Conservation (phyloP, 2,113 vertebrate species). For the Scopus umbretta region DNA sequence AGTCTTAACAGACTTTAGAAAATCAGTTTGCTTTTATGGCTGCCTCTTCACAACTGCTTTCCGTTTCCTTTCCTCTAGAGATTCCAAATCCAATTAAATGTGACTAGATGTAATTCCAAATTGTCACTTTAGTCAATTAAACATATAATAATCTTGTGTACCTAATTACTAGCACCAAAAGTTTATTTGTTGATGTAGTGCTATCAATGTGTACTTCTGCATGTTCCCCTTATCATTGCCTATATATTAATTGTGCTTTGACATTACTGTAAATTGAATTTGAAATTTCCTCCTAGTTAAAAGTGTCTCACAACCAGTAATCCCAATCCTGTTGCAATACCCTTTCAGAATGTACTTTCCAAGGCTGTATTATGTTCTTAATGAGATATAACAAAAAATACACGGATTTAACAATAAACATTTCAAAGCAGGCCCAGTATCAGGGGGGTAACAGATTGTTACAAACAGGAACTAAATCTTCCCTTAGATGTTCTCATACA, state of each 20-base stretch:
- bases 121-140: constrained; percentile 82
- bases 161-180: constrained; percentile 75
- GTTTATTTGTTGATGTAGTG: constrained; percentile 77
- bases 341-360: constrained; percentile 62
- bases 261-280: constrained; percentile 77
- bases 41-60: constrained; percentile 62
- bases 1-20: constrained; percentile 70
- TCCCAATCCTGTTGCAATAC: constrained; percentile 63
- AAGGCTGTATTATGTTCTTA: constrained; percentile 55
- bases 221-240: constrained; percentile 68
- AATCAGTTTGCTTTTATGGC: constrained; percentile 77
- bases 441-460: constrained; percentile 23
- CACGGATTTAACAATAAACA: constrained; percentile 49
- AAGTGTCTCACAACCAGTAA: constrained; percentile 59
- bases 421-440: constrained; percentile 46
- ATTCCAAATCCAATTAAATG: constrained; percentile 81
- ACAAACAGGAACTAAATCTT: constrained; percentile 39
- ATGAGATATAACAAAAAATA: constrained; percentile 62
- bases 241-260: constrained; percentile 73
- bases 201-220: constrained; percentile 62
- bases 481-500: background rate
- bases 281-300: constrained; percentile 70
- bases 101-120: constrained; percentile 81
- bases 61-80: constrained; percentile 71
- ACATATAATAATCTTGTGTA: constrained; percentile 81